Percentiles rank a stretch among this genome's conserved stretches.
Conservation (phyloP, 2,113 vertebrate species). For the Sapajus apella region DNA sequence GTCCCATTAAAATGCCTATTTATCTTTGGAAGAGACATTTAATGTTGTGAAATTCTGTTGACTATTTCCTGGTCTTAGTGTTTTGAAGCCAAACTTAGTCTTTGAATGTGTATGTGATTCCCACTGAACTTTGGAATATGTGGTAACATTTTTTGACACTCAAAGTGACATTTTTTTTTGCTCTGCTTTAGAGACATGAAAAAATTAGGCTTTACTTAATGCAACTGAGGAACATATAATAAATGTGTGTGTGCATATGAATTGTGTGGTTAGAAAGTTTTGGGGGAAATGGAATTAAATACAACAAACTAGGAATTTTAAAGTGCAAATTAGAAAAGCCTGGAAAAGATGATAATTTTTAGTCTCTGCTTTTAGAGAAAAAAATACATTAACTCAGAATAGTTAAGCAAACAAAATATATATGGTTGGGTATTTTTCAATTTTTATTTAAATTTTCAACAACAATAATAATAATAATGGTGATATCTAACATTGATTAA, state of each 20-base stretch:
- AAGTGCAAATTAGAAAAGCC: background rate
- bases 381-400: background rate
- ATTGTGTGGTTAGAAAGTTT: background rate
- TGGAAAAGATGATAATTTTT: background rate
- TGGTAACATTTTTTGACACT: constrained; percentile 48
- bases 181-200: background rate
- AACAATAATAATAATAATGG: background rate
- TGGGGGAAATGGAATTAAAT: background rate
- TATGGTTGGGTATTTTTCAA: background rate
- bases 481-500: background rate
- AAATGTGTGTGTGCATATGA: background rate
- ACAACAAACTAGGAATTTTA: background rate
- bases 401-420: background rate
- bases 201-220: constrained; percentile 24
- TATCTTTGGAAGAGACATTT: constrained; percentile 25
- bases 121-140: constrained; percentile 33
- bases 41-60: constrained; percentile 36
- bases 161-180: constrained; percentile 17
- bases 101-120: background rate
- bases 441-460: constrained; percentile 15
- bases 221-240: background rate
- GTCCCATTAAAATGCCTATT: background rate
- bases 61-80: constrained; percentile 21
- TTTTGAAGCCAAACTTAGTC: constrained; percentile 47
- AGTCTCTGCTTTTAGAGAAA: background rate